A percentile compares a stretch with the other conserved stretches of the same genome.
Evolutionary conservation across 2,113 vertebrate genomes (phyloP).

Genomic region (Nymphicus hollandicus): DNA sequence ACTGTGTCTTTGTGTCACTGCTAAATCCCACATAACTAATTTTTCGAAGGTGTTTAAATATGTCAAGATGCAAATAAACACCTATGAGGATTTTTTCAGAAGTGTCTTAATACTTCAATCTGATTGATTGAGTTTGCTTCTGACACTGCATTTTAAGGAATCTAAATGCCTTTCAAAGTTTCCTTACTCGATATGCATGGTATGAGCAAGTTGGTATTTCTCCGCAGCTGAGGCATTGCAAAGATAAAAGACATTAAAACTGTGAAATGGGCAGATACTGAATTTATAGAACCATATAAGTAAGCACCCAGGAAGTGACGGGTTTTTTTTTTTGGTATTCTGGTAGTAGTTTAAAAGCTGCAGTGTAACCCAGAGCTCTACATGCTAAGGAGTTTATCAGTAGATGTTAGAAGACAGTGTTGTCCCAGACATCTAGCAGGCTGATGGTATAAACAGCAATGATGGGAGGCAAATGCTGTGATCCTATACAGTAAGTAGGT

Average conservation of each 20-base stretch:
- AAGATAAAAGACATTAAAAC: not conserved
- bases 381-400: not conserved
- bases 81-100: not conserved
- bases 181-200: not conserved
- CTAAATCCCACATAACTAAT: not conserved
- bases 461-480: not conserved
- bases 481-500: not conserved
- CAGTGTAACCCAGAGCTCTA: not conserved
- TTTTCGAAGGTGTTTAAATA: not conserved
- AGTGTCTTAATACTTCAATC: not conserved
- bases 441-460: not conserved
- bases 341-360: not conserved
- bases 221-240: not conserved
- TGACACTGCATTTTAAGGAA: not conserved
- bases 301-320: not conserved
- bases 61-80: not conserved
- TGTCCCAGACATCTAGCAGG: not conserved
- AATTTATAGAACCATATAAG: not conserved
- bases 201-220: not conserved
- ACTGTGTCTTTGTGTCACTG: not conserved
- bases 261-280: not conserved
- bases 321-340: not conserved
- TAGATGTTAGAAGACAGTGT: not conserved
- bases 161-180: not conserved
- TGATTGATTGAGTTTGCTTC: not conserved